Conservation (phyloP, 2,888 invertebrate species). For the Himalopsyche kuldschensis region DNA sequence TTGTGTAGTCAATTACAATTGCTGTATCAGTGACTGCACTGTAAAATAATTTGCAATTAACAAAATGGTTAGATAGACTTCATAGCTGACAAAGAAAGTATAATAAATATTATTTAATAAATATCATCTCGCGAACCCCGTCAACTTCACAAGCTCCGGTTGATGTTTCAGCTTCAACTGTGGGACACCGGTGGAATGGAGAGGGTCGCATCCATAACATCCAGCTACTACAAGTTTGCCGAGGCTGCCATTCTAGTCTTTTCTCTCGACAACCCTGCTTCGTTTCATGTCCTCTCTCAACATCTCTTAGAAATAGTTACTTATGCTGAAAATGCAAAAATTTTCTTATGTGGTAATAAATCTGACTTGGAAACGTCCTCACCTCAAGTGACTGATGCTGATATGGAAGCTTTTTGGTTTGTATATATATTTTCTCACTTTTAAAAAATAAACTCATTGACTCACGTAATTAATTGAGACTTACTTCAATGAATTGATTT, state of each 20-base stretch:
- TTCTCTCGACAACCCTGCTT: constrained; percentile 86
- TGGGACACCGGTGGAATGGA: constrained; percentile 99
- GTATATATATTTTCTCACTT: constrained; percentile 26
- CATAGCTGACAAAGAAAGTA: background rate
- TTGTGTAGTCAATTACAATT: too few relatives aligned
- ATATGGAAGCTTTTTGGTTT: constrained; percentile 87
- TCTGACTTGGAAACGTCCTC: constrained; percentile 74
- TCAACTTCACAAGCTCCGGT: constrained; percentile 36
- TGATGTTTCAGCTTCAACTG: constrained; percentile 73
- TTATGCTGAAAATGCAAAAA: constrained; percentile 92
- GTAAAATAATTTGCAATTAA: too few relatives aligned
- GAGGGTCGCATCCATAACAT: constrained; percentile 91
- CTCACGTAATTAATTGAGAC: too few relatives aligned
- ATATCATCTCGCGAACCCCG: too few relatives aligned
- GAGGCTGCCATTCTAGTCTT: constrained; percentile 93
- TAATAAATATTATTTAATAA: too few relatives aligned
- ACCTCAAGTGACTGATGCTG: constrained; percentile 81
- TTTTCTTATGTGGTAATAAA: constrained; percentile 93
- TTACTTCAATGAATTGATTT: too few relatives aligned
- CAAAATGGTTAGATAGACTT: too few relatives aligned
- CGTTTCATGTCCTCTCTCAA: constrained; percentile 89
- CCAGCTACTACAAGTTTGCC: constrained; percentile 94
- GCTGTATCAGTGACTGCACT: too few relatives aligned
- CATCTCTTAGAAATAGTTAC: constrained; percentile 92
- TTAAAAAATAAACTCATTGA: too few relatives aligned